Base-by-base conservation (phyloP, 2,888 invertebrate species). In the Dromius quadrimaculatus region DNA sequence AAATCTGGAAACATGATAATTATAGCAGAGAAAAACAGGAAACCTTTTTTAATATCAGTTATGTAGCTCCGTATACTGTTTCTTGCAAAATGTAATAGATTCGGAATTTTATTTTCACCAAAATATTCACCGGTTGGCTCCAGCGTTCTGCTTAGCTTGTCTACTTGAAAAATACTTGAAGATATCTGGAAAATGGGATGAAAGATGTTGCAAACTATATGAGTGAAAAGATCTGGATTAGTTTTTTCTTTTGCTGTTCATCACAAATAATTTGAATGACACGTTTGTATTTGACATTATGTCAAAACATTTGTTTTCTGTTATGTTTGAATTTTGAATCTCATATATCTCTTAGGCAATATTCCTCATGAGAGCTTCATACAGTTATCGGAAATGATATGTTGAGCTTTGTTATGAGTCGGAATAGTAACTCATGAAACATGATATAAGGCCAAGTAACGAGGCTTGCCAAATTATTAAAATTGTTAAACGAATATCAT, bases 261-360 rank as follows among this genome's bases (percentile, higher is more conserved):
- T 65, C 11, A 65, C 65, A 17, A 65, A 65, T 65, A 65, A 65
- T 65, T 65, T 65, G 38, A 54, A 54, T 50, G 54, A 54, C 50
- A 54, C 65, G 28, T 65, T 38, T 28, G 34, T 22, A 22, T 65
- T 65, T 65, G 65, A 65, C 65, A 65, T 65, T 36, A 50, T 20
- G 63, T 22, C 19, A 9, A 64, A 32, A 64, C 47, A 64, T 64
- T 64, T 64, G 45, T 28, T 64, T 47, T 34, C 36, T n/a, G n/a
- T n/a, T n/a, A n/a, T n/a, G n/a, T n/a, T n/a, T n/a, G n/a, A n/a
- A 57, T 57, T 32, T 57, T 13, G 15, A 11, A 57, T n/a, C 22
- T 47, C 22, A 47, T n/a, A n/a, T n/a, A n/a, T n/a, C n/a, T n/a
- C n/a, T n/a, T n/a, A n/a, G n/a, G n/a, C n/a, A n/a, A n/a, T n/a